A percentile compares a stretch with the other conserved stretches of the same genome.
phyloP scores from a whole-genome alignment of 2,113 vertebrate species.

The Corythaixoides concolor region DNA sequence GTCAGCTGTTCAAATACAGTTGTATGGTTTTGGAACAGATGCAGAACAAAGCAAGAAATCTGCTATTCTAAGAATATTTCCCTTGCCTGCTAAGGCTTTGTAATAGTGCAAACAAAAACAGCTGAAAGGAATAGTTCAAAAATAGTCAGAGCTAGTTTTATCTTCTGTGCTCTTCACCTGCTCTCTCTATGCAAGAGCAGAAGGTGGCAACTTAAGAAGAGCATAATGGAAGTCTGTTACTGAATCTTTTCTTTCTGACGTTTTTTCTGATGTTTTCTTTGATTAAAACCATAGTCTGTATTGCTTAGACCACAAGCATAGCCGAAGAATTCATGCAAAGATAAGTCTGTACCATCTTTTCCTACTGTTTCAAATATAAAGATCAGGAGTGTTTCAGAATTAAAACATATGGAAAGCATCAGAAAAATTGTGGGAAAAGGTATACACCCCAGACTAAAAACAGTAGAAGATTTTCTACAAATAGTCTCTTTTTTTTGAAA shows the following conservation, averaged over 20 bases:
- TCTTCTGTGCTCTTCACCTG: not conserved
- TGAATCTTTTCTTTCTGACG: not conserved
- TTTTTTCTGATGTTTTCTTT: not conserved
- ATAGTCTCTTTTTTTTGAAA: not conserved
- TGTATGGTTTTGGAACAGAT: constrained; percentile 32
- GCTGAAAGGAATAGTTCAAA: constrained; percentile 16
- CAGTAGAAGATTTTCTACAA: not conserved
- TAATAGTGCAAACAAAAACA: constrained; percentile 49
- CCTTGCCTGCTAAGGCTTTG: constrained; percentile 34
- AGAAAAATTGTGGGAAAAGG: not conserved
- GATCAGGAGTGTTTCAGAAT: not conserved
- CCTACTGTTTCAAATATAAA: not conserved
- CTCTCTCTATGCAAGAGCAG: not conserved
- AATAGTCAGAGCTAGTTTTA: not conserved
- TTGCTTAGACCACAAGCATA: not conserved
- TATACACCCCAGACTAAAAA: not conserved
- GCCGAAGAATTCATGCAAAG: not conserved
- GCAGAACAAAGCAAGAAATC: constrained; percentile 35
- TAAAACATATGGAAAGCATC: not conserved
- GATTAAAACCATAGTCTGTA: not conserved
- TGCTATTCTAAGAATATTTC: constrained; percentile 47
- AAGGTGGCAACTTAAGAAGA: not conserved
- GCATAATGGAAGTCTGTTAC: not conserved
- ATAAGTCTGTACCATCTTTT: not conserved
- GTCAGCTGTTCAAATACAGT: constrained; percentile 58